phyloP scores from a whole-genome alignment of 2,113 vertebrate species.

The Formicarius rufipectus region DNA sequence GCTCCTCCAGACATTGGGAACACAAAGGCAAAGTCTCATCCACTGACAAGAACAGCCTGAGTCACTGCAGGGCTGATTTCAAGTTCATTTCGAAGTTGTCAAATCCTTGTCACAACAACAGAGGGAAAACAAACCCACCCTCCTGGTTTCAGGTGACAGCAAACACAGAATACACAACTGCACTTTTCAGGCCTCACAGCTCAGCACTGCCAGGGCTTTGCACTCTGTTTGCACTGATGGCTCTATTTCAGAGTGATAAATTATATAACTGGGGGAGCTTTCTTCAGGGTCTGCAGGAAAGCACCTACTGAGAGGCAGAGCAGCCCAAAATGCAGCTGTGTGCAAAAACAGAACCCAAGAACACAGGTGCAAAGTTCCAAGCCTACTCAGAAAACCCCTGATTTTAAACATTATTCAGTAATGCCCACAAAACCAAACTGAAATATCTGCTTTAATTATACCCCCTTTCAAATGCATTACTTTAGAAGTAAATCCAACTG shows the following conservation, averaged over 20 bases:
- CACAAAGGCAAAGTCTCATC: background rate
- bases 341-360: background rate
- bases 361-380: background rate
- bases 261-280: background rate
- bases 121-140: background rate
- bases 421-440: background rate
- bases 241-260: background rate
- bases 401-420: background rate
- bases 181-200: background rate
- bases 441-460: background rate
- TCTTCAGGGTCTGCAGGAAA: background rate
- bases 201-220: background rate
- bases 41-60: background rate
- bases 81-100: background rate
- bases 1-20: background rate
- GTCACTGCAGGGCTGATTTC: background rate
- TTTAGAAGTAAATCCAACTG: background rate
- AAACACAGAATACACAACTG: background rate
- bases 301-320: background rate
- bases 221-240: background rate
- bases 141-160: background rate
- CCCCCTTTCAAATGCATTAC: background rate
- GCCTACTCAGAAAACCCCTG: background rate
- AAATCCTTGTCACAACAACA: background rate
- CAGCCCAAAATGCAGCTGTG: background rate